Conservation (phyloP, 2,113 vertebrate species). For the Urocitellus parryii region DNA sequence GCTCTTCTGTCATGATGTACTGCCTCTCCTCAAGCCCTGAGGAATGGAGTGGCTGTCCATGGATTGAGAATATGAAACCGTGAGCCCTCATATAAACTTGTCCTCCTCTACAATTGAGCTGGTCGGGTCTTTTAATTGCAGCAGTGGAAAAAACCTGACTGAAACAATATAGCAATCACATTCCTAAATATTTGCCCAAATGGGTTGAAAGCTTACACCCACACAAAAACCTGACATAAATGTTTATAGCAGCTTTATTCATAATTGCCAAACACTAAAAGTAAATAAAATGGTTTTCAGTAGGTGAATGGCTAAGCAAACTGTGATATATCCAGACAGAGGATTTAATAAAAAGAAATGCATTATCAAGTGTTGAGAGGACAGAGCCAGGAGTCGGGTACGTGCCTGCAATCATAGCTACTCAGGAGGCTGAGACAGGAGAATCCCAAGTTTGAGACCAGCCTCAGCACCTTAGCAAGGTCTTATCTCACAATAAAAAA, state of each 20-base stretch:
- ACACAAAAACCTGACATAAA: background rate
- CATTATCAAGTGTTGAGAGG: background rate
- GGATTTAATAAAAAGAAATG: slow-evolving; percentile 12
- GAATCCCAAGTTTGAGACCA: background rate
- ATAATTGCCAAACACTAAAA: background rate
- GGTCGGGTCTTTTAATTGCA: too few species aligned
- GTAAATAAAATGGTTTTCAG: background rate
- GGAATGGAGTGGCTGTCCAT: too few species aligned
- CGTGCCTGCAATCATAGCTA: background rate
- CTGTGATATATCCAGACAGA: background rate
- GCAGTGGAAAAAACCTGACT: too few species aligned
- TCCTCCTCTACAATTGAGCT: too few species aligned
- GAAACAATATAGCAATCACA: background rate
- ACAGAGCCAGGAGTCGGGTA: background rate
- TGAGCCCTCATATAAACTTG: too few species aligned
- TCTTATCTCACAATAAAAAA: background rate
- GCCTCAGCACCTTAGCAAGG: background rate
- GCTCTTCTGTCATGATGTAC: too few species aligned
- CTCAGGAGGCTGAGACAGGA: background rate
- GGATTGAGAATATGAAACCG: too few species aligned
- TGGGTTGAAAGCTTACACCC: background rate
- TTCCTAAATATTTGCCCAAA: slow-evolving; percentile 19
- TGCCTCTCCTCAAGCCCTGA: too few species aligned
- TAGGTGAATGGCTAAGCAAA: background rate
- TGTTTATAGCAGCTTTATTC: background rate